A percentile compares a stretch with the other conserved stretches of the same genome.
These are phyloP conservation scores for Brachionus paranguensis DNA, from an alignment of 1,140 invertebrate genomes.

Conservation along the genomic window DNA sequence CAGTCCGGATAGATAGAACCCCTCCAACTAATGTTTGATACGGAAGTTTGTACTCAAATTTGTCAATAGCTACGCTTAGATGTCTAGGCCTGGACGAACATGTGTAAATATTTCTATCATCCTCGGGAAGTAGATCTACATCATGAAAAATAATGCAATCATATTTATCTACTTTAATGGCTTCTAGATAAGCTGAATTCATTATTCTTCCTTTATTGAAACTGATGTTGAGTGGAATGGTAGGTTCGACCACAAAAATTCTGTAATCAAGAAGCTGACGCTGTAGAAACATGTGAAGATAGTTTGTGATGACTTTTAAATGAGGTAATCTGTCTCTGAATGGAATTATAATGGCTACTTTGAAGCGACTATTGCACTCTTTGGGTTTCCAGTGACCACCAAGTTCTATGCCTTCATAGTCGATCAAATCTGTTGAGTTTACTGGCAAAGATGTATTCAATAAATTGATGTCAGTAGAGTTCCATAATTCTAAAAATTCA, in stretches of 20 bases:
- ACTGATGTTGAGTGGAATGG: background rate
- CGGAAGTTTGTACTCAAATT: slow-evolving; percentile 23
- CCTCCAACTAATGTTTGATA: slow-evolving; percentile 26
- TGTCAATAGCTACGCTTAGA: slow-evolving; percentile 40
- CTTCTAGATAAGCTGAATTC: slow-evolving; percentile 36
- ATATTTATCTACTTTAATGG: slow-evolving; percentile 20
- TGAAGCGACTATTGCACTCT: slow-evolving; percentile 45
- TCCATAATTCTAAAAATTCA: slow-evolving; percentile 5
- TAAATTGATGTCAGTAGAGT: background rate
- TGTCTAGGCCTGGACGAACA: slow-evolving; percentile 40
- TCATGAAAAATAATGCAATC: slow-evolving; percentile 44
- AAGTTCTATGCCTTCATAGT: background rate
- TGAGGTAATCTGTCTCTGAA: slow-evolving; percentile 54
- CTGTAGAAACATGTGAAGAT: slow-evolving; percentile 49
- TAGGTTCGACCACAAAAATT: slow-evolving; percentile 50
- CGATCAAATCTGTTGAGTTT: slow-evolving; percentile 2
- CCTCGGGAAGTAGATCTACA: slow-evolving; percentile 42
- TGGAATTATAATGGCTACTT: slow-evolving; percentile 50
- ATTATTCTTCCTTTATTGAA: slow-evolving; percentile 36
- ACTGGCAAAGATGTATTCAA: background rate
- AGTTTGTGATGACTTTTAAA: slow-evolving; percentile 47
- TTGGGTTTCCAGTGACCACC: slow-evolving; percentile 44
- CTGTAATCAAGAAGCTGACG: slow-evolving; percentile 49
- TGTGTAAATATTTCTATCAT: slow-evolving; percentile 41
- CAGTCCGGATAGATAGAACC: background rate